These are phyloP conservation scores for Perizoma flavofasciatum DNA, from an alignment of 2,888 invertebrate species.

Conservation along the genomic window DNA sequence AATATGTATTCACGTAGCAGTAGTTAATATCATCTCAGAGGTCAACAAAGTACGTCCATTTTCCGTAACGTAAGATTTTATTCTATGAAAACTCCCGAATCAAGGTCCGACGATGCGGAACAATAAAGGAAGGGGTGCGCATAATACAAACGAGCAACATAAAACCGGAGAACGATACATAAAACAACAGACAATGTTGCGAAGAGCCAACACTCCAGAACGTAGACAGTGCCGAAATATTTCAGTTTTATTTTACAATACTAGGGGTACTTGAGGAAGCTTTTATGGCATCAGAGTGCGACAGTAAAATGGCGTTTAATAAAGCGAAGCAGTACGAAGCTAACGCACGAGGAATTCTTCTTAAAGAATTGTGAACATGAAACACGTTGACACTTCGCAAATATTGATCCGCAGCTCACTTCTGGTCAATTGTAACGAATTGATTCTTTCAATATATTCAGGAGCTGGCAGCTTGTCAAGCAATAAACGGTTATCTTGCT, in stretches of 20 bases:
- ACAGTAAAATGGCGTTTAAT: conserved; percentile 66
- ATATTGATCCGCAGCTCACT: conserved; percentile 56
- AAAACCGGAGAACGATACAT: conserved; percentile 63
- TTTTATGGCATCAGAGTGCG: conserved; percentile 57
- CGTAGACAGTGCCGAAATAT: conserved; percentile 56
- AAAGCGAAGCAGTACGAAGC: conserved; percentile 51
- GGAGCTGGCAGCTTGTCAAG: conserved; percentile 69
- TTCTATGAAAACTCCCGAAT: conserved; percentile 49
- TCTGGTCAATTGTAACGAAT: conserved; percentile 44
- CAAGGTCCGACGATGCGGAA: conserved; percentile 54
- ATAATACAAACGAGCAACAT: conserved; percentile 62
- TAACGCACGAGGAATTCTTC: too few relatives aligned
- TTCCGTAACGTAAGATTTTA: conserved; percentile 36
- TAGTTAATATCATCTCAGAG: not conserved
- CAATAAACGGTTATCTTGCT: conserved; percentile 74
- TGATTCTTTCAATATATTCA: conserved; percentile 56
- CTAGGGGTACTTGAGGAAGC: conserved; percentile 55
- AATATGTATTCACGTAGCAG: conserved; percentile 5
- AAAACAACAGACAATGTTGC: conserved; percentile 66
- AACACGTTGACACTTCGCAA: conserved; percentile 50
- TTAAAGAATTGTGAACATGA: conserved; percentile 40
- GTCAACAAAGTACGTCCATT: conserved; percentile 14
- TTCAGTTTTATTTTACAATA: conserved; percentile 69
- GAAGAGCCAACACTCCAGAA: conserved; percentile 57
- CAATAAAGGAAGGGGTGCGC: conserved; percentile 55